Conservation (phyloP, 1,140 invertebrate genomes). For the Calephelis virginiensis region DNA sequence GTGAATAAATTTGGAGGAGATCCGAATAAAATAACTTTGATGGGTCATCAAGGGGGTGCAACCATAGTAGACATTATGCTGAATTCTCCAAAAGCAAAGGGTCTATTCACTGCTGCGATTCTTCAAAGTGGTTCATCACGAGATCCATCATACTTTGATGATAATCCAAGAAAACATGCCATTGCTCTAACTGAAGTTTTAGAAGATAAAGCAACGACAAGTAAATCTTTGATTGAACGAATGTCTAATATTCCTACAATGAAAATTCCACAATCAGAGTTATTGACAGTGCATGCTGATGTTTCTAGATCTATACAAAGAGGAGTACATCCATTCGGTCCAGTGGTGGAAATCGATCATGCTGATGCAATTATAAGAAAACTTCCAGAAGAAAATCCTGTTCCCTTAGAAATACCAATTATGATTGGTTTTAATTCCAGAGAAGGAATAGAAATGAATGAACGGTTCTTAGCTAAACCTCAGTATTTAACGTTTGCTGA, state of each 20-base stretch:
- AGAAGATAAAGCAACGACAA: slow-evolving; percentile 51
- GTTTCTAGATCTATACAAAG: slow-evolving; percentile 60
- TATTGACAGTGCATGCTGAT: slow-evolving; percentile 54
- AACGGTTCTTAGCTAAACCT: slow-evolving; percentile 54
- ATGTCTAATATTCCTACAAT: slow-evolving; percentile 41
- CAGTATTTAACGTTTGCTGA: slow-evolving; percentile 64
- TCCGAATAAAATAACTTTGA: slow-evolving; percentile 73
- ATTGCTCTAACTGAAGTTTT: slow-evolving; percentile 54
- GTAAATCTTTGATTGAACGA: slow-evolving; percentile 51
- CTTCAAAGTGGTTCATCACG: slow-evolving; percentile 82
- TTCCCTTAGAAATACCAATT: slow-evolving; percentile 67
- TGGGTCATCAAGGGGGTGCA: slow-evolving; percentile 76
- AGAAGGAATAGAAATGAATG: slow-evolving; percentile 57
- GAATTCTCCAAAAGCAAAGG: slow-evolving; percentile 75
- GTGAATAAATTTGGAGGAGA: slow-evolving; percentile 81
- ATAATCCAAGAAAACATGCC: slow-evolving; percentile 48
- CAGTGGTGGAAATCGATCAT: slow-evolving; percentile 75
- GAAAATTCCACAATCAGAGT: slow-evolving; percentile 54
- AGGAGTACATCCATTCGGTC: slow-evolving; percentile 68
- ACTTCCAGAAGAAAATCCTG: slow-evolving; percentile 63
- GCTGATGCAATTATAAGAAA: slow-evolving; percentile 71
- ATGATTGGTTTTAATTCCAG: slow-evolving; percentile 79
- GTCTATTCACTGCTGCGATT: slow-evolving; percentile 81
- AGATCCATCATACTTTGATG: slow-evolving; percentile 71
- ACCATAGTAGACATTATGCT: slow-evolving; percentile 69